phyloP scores from a whole-genome alignment of 2,797 vertebrate species.

The Eremophila alpestris region DNA sequence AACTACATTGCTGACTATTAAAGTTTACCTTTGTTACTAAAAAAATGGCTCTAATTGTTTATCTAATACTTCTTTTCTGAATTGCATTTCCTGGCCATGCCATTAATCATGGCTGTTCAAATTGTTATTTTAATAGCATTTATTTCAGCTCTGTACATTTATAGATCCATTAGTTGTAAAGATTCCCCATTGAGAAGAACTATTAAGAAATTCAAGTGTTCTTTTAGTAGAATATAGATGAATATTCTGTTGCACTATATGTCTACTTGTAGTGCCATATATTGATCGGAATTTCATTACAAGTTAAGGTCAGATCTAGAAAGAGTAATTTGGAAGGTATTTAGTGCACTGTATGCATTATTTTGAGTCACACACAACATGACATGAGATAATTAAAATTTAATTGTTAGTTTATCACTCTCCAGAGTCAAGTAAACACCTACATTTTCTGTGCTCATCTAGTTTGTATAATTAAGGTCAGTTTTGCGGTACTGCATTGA shows the following conservation, averaged over 20 bases:
- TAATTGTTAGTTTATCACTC: slow-evolving; percentile 14
- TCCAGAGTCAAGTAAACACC: slow-evolving; percentile 13
- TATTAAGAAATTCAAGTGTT: not conserved
- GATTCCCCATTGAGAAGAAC: not conserved
- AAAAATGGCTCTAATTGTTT: not conserved
- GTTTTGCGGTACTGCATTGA: not conserved
- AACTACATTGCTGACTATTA: not conserved
- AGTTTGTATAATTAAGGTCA: not conserved
- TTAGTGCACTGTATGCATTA: not conserved
- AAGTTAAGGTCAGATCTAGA: not conserved
- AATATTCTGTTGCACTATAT: not conserved
- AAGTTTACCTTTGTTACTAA: not conserved
- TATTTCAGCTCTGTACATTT: slow-evolving; percentile 4
- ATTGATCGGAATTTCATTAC: slow-evolving; percentile 17
- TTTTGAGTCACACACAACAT: not conserved
- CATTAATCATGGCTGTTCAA: not conserved
- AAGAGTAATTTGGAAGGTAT: not conserved
- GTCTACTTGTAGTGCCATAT: not conserved
- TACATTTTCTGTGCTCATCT: not conserved
- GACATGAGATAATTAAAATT: not conserved
- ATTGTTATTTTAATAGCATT: not conserved
- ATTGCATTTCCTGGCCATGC: not conserved
- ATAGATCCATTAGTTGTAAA: not conserved
- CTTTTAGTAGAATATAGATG: not conserved
- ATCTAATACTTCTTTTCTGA: not conserved